phyloP scores from a whole-genome alignment of 2,888 invertebrate genomes.

The Macroteleia sp. region DNA sequence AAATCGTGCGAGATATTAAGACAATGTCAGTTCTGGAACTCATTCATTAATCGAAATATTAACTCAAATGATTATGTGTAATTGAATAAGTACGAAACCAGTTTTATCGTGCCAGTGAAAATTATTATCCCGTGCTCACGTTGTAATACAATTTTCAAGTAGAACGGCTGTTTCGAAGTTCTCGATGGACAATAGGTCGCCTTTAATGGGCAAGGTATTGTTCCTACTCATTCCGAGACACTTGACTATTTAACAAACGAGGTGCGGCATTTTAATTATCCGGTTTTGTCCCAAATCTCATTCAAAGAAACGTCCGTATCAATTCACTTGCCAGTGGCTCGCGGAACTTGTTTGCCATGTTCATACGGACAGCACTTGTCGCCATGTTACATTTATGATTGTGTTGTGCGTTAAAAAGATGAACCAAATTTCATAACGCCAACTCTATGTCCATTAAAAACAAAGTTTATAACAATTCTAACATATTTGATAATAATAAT shows the following conservation, averaged over 20 bases:
- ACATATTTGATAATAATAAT: no score
- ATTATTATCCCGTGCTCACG: conserved; percentile 44
- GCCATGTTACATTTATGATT: no score
- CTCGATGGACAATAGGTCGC: conserved; percentile 55
- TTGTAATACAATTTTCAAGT: conserved; percentile 55
- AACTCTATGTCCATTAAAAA: no score
- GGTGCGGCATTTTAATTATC: conserved; percentile 62
- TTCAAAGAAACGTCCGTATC: conserved; percentile 53
- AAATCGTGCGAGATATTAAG: conserved; percentile 7
- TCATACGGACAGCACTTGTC: no score
- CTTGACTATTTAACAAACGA: conserved; percentile 59
- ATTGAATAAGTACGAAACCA: conserved; percentile 32
- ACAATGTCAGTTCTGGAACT: conserved; percentile 3
- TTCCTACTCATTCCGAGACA: conserved; percentile 51
- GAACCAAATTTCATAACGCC: no score
- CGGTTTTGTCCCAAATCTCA: conserved; percentile 53
- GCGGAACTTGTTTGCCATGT: conserved; percentile 27
- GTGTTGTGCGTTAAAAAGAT: no score
- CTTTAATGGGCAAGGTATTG: conserved; percentile 51
- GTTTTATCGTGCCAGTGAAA: conserved; percentile 32
- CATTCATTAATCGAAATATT: conserved; percentile 23
- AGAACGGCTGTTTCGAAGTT: conserved; percentile 49
- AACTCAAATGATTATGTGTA: conserved; percentile 31
- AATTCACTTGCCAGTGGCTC: conserved; percentile 38
- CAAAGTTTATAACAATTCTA: no score